phyloP scores from a whole-genome alignment of 2,888 invertebrate genomes.

The Dione vanillae region DNA sequence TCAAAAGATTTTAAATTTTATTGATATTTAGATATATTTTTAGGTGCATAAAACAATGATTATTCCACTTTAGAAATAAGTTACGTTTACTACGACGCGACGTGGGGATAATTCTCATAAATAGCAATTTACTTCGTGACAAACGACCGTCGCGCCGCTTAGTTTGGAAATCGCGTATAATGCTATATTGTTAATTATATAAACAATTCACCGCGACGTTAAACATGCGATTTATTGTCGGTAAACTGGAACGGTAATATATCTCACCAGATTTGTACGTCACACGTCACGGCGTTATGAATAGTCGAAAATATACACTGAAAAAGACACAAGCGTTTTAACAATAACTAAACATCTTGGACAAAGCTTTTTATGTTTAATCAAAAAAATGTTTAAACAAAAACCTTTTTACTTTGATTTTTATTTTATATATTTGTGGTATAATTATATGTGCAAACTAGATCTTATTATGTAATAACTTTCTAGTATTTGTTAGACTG shows the following conservation, averaged over 20 bases:
- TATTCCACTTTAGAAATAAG: conserved; percentile 6
- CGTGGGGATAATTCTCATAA: conserved; percentile 77
- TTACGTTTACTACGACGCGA: conserved; percentile 28
- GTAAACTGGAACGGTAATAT: conserved; percentile 75
- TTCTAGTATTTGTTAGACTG: not conserved
- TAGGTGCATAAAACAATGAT: not conserved
- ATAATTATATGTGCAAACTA: not conserved
- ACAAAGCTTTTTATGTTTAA: conserved; percentile 38
- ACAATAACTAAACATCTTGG: conserved; percentile 51
- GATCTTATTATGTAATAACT: conserved; percentile 20
- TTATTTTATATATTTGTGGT: not conserved
- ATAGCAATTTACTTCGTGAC: conserved; percentile 81
- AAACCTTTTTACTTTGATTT: not conserved
- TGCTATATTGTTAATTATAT: conserved; percentile 81
- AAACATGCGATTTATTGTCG: conserved; percentile 82
- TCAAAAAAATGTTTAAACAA: conserved; percentile 18
- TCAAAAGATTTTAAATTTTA: not conserved
- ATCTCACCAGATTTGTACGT: conserved; percentile 73
- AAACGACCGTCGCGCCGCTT: conserved; percentile 72
- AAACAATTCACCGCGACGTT: conserved; percentile 77
- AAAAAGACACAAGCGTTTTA: conserved; percentile 60
- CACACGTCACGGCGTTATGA: conserved; percentile 60
- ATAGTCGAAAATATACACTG: conserved; percentile 68
- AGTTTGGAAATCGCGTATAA: conserved; percentile 82
- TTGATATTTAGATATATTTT: not conserved